Evolutionary conservation across 2,888 invertebrate genomes (phyloP).

Genomic region (Epinotia bilunana): DNA sequence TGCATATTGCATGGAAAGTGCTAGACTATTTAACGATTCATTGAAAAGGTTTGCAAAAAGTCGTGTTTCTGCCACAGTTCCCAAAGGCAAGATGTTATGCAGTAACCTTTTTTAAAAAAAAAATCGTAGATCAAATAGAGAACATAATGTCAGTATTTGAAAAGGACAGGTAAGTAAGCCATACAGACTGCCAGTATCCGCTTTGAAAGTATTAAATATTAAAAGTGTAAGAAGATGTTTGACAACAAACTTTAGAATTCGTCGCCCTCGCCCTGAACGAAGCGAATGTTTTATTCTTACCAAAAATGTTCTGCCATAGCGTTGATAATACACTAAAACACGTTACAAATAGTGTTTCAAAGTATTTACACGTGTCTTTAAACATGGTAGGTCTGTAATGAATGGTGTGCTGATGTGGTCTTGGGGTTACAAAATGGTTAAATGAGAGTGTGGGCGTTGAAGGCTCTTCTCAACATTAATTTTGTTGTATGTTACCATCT

Average conservation of each 20-base stretch:
- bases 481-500: neutral
- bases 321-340: constrained; percentile 49
- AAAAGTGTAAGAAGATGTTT: neutral
- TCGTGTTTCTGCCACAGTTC: no score
- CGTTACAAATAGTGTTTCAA: constrained; percentile 50
- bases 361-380: constrained; percentile 39
- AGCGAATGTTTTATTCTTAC: constrained; percentile 55
- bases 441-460: constrained; percentile 57
- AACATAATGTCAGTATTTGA: neutral
- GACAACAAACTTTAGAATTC: neutral
- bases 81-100: no score
- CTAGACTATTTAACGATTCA: no score
- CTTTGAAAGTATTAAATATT: constrained; percentile 13
- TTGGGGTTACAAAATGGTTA: constrained; percentile 53
- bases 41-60: no score
- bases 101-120: neutral
- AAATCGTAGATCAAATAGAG: neutral
- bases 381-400: constrained; percentile 36
- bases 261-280: neutral
- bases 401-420: constrained; percentile 47
- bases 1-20: no score
- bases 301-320: constrained; percentile 56
- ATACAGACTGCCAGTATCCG: neutral
- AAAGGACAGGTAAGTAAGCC: constrained; percentile 1
- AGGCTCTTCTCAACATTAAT: constrained; percentile 49